Evolutionary conservation across 2,797 vertebrate species (phyloP).

Genomic region (Loriculus beryllinus): DNA sequence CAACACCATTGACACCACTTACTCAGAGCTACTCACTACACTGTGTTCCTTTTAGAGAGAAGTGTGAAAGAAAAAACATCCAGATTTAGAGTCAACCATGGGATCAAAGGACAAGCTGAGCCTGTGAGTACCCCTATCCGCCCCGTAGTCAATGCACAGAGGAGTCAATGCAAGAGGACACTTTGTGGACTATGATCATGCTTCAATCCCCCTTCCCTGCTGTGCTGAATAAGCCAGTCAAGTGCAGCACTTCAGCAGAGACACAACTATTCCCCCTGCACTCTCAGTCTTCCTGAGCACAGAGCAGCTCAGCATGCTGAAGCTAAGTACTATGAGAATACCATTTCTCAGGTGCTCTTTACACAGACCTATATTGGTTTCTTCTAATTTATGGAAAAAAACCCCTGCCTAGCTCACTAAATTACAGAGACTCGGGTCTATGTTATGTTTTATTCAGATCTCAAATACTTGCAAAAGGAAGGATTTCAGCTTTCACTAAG

Average conservation of each 20-base stretch:
- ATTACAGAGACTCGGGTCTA: conserved; percentile 12
- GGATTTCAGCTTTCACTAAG: not conserved
- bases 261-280: not conserved
- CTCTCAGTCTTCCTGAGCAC: not conserved
- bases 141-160: not conserved
- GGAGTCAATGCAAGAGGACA: not conserved
- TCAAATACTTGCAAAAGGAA: conserved; percentile 56
- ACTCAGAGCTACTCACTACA: not conserved
- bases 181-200: not conserved
- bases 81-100: not conserved
- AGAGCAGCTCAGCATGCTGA: not conserved
- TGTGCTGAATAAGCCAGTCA: not conserved
- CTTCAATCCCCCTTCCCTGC: not conserved
- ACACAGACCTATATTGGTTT: not conserved
- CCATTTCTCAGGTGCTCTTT: not conserved
- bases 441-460: conserved; percentile 58
- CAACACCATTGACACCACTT: not conserved
- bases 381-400: not conserved
- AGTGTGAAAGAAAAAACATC: not conserved
- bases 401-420: not conserved
- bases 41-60: not conserved
- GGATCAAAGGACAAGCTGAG: not conserved
- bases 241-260: not conserved
- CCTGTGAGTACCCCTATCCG: not conserved
- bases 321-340: not conserved